Evolutionary conservation across 2,797 vertebrate species (phyloP).

Genomic region (Cryptoprocta ferox): DNA sequence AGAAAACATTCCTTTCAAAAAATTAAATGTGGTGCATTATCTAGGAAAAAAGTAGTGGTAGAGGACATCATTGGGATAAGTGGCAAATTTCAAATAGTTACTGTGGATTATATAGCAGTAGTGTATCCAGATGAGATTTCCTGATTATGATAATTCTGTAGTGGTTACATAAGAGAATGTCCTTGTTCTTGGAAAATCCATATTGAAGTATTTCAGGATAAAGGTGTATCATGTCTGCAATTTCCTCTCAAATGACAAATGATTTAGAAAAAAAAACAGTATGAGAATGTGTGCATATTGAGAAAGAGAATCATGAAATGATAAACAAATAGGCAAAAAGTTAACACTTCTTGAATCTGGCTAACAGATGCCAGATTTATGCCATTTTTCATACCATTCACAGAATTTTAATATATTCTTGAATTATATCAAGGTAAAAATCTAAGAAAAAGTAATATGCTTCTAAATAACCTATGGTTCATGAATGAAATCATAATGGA

Average conservation of each 20-base stretch:
- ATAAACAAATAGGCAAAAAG: background rate
- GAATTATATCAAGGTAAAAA: background rate
- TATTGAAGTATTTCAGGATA: background rate
- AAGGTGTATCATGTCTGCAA: background rate
- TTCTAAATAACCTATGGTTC: background rate
- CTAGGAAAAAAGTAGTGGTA: background rate
- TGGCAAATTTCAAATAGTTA: background rate
- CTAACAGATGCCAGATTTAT: background rate
- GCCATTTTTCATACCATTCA: background rate
- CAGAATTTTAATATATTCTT: background rate
- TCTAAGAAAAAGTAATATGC: background rate
- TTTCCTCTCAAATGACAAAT: background rate
- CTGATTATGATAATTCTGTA: background rate
- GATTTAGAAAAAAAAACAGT: background rate
- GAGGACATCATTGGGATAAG: background rate
- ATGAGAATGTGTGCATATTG: background rate
- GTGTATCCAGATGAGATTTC: background rate
- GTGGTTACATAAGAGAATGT: background rate
- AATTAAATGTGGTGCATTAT: background rate
- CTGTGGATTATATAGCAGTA: background rate
- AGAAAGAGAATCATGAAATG: background rate
- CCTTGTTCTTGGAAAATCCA: background rate
- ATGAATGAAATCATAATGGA: background rate
- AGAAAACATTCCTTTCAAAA: background rate
- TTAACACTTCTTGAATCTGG: background rate